Evolutionary conservation across 2,797 vertebrate genomes (phyloP), one percentile per base, ranked within the genome.

Genomic region (Acipenser transmontanus): DNA sequence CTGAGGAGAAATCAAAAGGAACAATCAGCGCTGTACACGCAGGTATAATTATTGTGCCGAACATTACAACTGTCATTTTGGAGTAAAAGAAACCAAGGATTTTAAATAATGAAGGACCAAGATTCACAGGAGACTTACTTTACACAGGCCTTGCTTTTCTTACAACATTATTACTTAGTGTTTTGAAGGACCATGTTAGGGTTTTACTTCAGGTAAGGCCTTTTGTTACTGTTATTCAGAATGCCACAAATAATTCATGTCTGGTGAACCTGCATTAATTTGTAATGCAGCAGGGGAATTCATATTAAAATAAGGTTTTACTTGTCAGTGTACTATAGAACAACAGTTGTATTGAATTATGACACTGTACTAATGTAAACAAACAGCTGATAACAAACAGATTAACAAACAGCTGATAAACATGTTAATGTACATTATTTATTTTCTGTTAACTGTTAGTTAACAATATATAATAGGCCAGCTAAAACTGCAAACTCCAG

Each of bases 21-120:
- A 90, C 88, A 90, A 88, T 91, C 87, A 88, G 87, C 82, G 77
- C 66, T 75, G 77, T 90, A 90, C 87, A 87, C 84, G 95, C 92
- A 88, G 63, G 87, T 85, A 87, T 89, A 89, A 91, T 93, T 91
- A 93, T 77, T 76, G 81, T 77, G 85, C 88, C 82, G 85, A 79
- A 84, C 87, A 83, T 82, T 79, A 78, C 65, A 82, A 81, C 85
- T 91, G 90, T 93, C 92, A 86, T 81, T 82, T 85, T 76, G 63
- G 75, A 68, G 73, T 75, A 74, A 74, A 79, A 84, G 79, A 78
- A 72, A 78, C 78, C 66, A 66, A 80, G 79, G 66, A 49, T 77
- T 78, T 82, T 85, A 85, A 89, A 90, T 90, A 91, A 90, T 86
- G 85, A 85, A 90, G 76, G 80, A 85, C 85, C 75, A 75, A 75